Evolutionary conservation across 2,797 vertebrate species (phyloP).

Genomic region (Florisuga fusca): DNA sequence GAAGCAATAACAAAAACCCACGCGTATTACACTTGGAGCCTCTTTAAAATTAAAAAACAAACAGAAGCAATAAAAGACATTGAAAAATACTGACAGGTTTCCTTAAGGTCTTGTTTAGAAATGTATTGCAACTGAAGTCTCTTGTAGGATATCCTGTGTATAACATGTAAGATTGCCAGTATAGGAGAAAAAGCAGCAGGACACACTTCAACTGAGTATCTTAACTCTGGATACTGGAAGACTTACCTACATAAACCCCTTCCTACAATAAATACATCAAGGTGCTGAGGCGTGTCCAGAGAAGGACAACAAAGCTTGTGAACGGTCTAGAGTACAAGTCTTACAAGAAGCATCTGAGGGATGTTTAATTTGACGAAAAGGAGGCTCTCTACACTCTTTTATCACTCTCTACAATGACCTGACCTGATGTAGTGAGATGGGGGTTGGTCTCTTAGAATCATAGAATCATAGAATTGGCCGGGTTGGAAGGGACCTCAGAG

Average conservation of each 20-base stretch:
- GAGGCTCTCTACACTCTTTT: background rate
- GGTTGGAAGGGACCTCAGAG: too few species aligned
- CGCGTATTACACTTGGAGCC: background rate
- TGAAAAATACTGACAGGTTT: constrained; percentile 27
- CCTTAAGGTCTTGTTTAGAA: background rate
- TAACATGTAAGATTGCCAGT: background rate
- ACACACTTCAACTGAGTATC: background rate
- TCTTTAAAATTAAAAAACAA: constrained; percentile 13
- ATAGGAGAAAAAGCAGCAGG: background rate
- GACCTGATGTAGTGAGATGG: background rate
- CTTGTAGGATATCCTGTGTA: constrained; percentile 30
- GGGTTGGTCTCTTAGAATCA: rapidly evolving
- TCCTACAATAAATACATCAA: background rate
- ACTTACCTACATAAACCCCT: background rate
- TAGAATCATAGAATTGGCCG: too few species aligned
- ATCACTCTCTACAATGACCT: rapidly evolving
- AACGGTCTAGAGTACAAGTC: background rate
- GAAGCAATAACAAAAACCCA: constrained; percentile 31
- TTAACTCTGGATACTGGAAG: background rate
- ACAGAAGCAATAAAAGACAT: background rate
- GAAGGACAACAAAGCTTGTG: rapidly evolving
- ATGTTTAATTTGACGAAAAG: background rate
- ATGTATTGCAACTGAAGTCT: background rate
- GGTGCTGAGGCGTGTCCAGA: rapidly evolving
- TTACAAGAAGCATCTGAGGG: rapidly evolving